Evolutionary conservation across 2,797 vertebrate species (phyloP).

Genomic region (Lepidocolaptes lacrymiger): DNA sequence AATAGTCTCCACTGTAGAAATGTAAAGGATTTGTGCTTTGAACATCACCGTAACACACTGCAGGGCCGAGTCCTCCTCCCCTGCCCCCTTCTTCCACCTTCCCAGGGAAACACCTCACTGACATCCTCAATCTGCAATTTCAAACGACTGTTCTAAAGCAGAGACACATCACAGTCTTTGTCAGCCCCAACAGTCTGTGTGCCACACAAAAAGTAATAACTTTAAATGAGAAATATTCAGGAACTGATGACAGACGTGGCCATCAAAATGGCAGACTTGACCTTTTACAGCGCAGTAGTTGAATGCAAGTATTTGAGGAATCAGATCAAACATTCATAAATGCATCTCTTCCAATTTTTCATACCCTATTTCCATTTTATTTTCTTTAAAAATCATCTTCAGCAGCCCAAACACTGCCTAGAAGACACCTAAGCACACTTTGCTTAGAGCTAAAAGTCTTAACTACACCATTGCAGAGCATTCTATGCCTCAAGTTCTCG

Average conservation of each 20-base stretch:
- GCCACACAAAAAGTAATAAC: neutral
- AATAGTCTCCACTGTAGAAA: neutral
- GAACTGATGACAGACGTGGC: neutral
- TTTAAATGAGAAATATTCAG: neutral
- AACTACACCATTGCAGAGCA: neutral
- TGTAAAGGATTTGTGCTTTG: constrained; percentile 9
- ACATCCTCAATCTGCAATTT: neutral
- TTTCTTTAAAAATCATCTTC: neutral
- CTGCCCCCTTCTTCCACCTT: neutral
- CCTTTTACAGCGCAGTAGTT: neutral
- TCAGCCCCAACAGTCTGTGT: neutral
- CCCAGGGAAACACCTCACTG: neutral
- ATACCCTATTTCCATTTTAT: neutral
- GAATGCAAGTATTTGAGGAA: neutral
- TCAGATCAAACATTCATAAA: neutral
- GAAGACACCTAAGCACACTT: neutral
- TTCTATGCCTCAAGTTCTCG: neutral
- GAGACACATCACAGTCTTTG: neutral
- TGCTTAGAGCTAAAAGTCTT: neutral
- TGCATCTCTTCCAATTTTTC: neutral
- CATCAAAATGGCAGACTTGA: neutral
- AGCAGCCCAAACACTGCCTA: neutral
- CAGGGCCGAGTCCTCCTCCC: neutral
- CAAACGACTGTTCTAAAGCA: neutral
- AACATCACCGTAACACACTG: neutral